Evolutionary conservation across 2,113 vertebrate genomes (phyloP), one percentile per base, ranked within the genome.

Genomic region (Grammomys dolichurus): DNA sequence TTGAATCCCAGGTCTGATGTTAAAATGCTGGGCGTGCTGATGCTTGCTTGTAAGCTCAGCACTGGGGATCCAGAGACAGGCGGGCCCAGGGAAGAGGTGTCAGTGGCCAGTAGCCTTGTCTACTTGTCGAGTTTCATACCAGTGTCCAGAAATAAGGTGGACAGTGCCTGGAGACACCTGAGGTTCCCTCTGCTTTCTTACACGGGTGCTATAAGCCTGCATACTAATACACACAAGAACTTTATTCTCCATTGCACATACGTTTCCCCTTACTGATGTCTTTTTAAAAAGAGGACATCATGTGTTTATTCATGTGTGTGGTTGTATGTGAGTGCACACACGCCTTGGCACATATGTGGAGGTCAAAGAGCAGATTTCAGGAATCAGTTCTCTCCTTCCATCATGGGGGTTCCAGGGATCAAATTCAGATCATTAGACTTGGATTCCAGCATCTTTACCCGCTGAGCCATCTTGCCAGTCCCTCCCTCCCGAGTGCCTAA

Each of bases 211-310:
- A 84, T 22, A 31, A 51, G 8, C 24, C 81, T 84, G n/a, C 81
- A 28, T 63, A 7, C 24, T 40, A 43, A 84, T 26, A 28, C 81
- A 63, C 9, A 43, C 24, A 63, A 60, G 56, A 43, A 63, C 36
- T 28, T 36, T 72, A 54, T 33, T 14, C 40, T 82, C 48, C 48
- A 19, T 70, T 48, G 0, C 0, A 0, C 0, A 4, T 17, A 0
- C 10, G 1, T 9, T 33, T 20, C 12, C 22, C 54, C 26, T 58
- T 43, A 48, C 48, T 10, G 7, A 60, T 11, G 54, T n/a, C 56
- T 70, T 82, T n/a, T 72, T n/a, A 7, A 70, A 20, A 17, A 43
- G 40, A 82, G 33, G 36, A 40, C n/a, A 58, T 40, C n/a, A 28
- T 82, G 26, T 28, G 22, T 60, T 40, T n/a, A 60, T 28, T 26